Conservation (phyloP, 2,888 invertebrate species). For the Barypeithes pellucidus region DNA sequence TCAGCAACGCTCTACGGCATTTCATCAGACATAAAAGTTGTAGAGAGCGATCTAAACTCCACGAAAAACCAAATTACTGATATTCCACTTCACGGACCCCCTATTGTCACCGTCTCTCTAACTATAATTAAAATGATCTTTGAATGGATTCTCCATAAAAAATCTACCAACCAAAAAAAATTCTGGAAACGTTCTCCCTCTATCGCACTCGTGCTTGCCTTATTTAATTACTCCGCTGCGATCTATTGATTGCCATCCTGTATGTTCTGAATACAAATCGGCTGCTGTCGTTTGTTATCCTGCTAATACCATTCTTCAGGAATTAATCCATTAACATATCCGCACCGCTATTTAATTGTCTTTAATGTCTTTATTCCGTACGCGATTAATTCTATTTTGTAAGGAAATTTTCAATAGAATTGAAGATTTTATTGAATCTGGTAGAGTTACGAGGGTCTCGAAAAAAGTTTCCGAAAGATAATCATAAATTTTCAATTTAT, state of each 20-base stretch:
- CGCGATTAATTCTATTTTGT: conserved; percentile 60
- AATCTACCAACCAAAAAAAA: too few relatives aligned
- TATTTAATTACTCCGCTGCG: conserved; percentile 35
- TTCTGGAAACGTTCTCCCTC: neutral
- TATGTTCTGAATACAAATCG: conserved; percentile 34
- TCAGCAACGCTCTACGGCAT: too few relatives aligned
- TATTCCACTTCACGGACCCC: too few relatives aligned
- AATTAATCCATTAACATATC: conserved; percentile 37
- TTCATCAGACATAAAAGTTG: too few relatives aligned
- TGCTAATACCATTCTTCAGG: conserved; percentile 38
- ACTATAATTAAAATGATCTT: too few relatives aligned
- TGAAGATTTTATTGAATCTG: neutral
- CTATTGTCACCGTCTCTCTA: too few relatives aligned
- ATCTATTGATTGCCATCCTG: conserved; percentile 24
- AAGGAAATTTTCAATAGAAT: neutral
- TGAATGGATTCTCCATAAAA: too few relatives aligned
- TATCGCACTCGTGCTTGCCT: neutral
- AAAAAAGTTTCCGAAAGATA: too few relatives aligned
- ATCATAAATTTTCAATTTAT: too few relatives aligned
- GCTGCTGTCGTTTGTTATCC: conserved; percentile 31
- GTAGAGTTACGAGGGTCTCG: too few relatives aligned
- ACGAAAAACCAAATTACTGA: too few relatives aligned
- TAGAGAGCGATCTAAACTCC: too few relatives aligned
- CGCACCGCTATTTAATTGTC: conserved; percentile 35
- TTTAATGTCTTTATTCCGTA: conserved; percentile 59